phyloP scores from a whole-genome alignment of 1,140 invertebrate genomes.

The Nasonia giraulti region DNA sequence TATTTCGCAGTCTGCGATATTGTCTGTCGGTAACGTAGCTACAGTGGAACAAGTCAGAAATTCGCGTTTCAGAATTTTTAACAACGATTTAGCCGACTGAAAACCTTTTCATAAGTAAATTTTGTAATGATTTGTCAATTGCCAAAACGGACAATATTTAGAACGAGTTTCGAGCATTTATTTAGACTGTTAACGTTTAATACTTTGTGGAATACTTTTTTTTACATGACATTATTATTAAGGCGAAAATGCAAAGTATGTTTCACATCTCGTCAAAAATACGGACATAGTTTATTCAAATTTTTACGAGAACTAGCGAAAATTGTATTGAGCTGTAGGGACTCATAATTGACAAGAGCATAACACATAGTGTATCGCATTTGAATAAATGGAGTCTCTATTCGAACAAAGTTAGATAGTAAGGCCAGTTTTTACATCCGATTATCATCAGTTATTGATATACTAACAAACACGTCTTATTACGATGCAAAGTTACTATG shows the following conservation, averaged over 20 bases:
- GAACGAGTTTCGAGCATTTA: neutral
- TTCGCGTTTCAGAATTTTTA: neutral
- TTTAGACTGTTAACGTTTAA: neutral
- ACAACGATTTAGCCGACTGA: neutral
- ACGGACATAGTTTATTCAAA: slow-evolving; percentile 43
- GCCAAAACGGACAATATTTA: neutral
- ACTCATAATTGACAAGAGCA: neutral
- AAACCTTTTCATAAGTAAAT: neutral
- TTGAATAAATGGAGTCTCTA: slow-evolving; percentile 44
- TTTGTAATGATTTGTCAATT: neutral
- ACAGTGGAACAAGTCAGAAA: neutral
- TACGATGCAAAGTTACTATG: slow-evolving; percentile 36
- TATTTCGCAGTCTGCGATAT: neutral
- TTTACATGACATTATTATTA: neutral
- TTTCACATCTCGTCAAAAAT: slow-evolving; percentile 19
- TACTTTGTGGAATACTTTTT: neutral
- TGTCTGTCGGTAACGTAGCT: neutral
- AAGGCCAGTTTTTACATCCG: slow-evolving; percentile 34
- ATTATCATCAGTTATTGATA: slow-evolving; percentile 41
- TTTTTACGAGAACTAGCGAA: neutral
- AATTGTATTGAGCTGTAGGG: slow-evolving; percentile 6
- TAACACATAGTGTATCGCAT: slow-evolving; percentile 10
- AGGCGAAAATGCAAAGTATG: neutral
- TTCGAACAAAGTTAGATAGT: slow-evolving; percentile 11
- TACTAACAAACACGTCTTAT: slow-evolving; percentile 23